Conservation (phyloP, 2,888 invertebrate species). For the Meliscaeva auricollis region DNA sequence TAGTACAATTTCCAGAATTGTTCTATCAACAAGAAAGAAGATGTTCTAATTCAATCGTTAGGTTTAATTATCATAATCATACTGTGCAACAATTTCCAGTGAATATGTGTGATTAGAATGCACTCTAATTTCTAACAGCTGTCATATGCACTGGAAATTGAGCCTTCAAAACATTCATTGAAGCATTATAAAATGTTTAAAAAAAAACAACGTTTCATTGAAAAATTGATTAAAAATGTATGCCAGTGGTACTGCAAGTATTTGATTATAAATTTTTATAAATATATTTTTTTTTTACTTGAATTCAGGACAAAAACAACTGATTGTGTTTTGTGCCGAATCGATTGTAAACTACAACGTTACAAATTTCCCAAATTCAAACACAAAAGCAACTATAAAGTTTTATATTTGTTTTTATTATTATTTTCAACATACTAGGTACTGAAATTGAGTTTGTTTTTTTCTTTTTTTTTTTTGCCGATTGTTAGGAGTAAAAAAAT, state of each 20-base stretch:
- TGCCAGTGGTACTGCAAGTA: background rate
- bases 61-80: too few relatives aligned
- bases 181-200: too few relatives aligned
- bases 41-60: too few relatives aligned
- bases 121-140: background rate
- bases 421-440: constrained; percentile 26
- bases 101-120: too few relatives aligned
- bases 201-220: background rate
- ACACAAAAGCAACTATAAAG: background rate
- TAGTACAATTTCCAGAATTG: too few relatives aligned
- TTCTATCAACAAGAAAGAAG: too few relatives aligned
- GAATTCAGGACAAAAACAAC: background rate
- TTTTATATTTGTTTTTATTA: background rate
- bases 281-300: constrained; percentile 1
- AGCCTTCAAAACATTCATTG: too few relatives aligned
- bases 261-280: background rate
- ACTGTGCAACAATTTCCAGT: too few relatives aligned
- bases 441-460: constrained; percentile 51
- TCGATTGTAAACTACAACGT: background rate
- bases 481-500: constrained; percentile 3
- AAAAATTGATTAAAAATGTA: constrained; percentile 1
- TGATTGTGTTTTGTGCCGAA: background rate
- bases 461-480: background rate
- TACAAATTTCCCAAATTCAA: background rate
- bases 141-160: too few relatives aligned